phyloP scores from a whole-genome alignment of 2,888 invertebrate species.

The Koerneria pararmatus region DNA sequence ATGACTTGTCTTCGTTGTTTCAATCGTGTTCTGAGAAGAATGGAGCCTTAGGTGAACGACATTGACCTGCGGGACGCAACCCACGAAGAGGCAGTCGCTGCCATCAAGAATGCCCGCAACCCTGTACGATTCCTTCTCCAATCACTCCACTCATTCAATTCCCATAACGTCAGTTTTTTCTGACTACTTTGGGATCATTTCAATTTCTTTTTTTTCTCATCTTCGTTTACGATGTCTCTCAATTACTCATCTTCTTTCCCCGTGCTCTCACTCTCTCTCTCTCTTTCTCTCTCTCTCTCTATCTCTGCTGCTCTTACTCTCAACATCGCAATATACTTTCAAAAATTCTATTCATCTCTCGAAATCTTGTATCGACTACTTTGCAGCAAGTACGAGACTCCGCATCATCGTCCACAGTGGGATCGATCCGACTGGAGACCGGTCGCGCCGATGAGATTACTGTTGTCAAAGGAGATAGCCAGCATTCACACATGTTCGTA shows the following conservation, averaged over 20 bases:
- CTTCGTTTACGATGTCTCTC: too few species aligned
- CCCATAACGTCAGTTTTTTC: slow-evolving; percentile 32
- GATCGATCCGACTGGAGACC: slow-evolving; percentile 36
- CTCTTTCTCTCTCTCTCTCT: too few species aligned
- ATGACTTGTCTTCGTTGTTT: background rate
- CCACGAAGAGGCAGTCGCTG: slow-evolving; percentile 88
- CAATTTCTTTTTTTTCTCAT: background rate
- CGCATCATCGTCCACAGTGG: slow-evolving; percentile 40
- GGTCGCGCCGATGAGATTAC: slow-evolving; percentile 19
- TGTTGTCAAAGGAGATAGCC: slow-evolving; percentile 20
- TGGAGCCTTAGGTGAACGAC: slow-evolving; percentile 72
- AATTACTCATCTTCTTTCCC: too few species aligned
- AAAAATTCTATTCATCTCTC: background rate
- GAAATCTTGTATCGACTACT: background rate
- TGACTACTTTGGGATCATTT: too few species aligned
- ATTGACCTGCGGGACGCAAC: slow-evolving; percentile 82
- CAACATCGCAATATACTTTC: background rate
- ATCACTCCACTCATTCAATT: slow-evolving; percentile 65
- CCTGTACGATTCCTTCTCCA: slow-evolving; percentile 86
- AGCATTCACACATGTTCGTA: background rate
- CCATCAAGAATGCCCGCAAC: slow-evolving; percentile 83
- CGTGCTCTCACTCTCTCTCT: too few species aligned
- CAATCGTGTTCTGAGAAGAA: background rate
- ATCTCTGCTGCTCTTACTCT: too few species aligned
- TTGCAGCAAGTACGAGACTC: slow-evolving; percentile 25